Evolutionary conservation across 2,888 invertebrate species (phyloP), one percentile per base, ranked within the genome.

Genomic region (Himalopsyche tibetana): DNA sequence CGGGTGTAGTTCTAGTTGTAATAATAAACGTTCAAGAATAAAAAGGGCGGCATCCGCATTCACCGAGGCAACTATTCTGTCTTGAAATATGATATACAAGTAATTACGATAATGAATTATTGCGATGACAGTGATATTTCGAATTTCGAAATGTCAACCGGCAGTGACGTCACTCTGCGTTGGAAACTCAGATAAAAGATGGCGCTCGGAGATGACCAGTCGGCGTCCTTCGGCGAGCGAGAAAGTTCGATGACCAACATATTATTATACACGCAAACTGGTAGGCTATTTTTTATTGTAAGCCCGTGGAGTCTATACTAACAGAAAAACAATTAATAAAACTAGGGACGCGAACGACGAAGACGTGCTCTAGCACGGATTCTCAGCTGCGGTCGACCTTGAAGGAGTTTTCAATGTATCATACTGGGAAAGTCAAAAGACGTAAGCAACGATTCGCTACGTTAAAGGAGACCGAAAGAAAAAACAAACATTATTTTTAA

Each of bases 201-300:
- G 63, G 63, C 63, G 63, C 19, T 19, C 11, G 28, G 19, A n/a
- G 63, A 63, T 63, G 63, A 11, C 28, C 63, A 15, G 63, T 11
- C 63, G 63, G 63, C 63, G 63, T 63, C 63, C 63, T 63, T 63
- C 63, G 11, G 19, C 19, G 19, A 8, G 63, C 63, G 63, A 19
- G 63, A 63, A 63, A 63, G 63, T 63, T 63, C 63, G 63, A 63
- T 63, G 63, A 63, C 63, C 63, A 63, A 63, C 19, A 63, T 63
- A 19, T 63, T 63, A 63, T 63, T 63, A 19, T 19, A 63, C 28
- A 19, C 63, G n/a, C 56, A 5, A 56, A 56, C 56, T 56, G 28
- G 63, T 19, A 28, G 28, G 8, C 63, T 19, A 63, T 63, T 9
- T 19, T 28, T 63, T n/a, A 56, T n/a, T 17, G 56, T 17, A n/a